phyloP scores from a whole-genome alignment of 2,113 vertebrate species.

The Aythya baeri region DNA sequence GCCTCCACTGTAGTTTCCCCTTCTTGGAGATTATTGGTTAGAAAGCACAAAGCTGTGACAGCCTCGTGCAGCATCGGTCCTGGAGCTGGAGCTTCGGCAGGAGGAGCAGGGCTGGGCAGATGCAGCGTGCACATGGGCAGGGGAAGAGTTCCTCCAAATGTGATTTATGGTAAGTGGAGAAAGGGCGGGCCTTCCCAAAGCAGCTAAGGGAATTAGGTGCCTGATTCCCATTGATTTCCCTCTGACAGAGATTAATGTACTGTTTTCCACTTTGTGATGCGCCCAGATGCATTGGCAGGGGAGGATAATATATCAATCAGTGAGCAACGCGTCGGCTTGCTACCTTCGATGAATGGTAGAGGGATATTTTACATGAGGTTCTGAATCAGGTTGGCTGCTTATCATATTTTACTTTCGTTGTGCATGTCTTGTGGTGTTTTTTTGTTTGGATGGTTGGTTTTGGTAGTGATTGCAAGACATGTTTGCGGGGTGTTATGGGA shows the following conservation, averaged over 20 bases:
- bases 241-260: constrained; percentile 71
- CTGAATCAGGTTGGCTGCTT: not conserved
- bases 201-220: constrained; percentile 69
- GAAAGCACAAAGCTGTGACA: rapidly evolving
- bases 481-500: not conserved
- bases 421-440: not conserved
- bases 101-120: not conserved
- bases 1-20: not conserved
- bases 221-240: constrained; percentile 65
- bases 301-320: constrained; percentile 67
- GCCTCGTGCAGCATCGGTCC: not conserved
- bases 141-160: constrained; percentile 26
- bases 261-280: constrained; percentile 30
- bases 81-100: not conserved
- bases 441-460: not conserved
- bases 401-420: not conserved
- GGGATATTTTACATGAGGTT: not conserved
- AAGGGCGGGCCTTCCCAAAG: constrained; percentile 53
- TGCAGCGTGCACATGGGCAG: not conserved
- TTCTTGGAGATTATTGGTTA: rapidly evolving
- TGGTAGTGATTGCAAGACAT: not conserved
- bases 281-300: constrained; percentile 62
- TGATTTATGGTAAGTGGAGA: constrained; percentile 62
- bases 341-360: not conserved
- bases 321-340: constrained; percentile 51